Base-by-base conservation (phyloP, 2,113 vertebrate genomes). In the Lycocorax pyrrhopterus region DNA sequence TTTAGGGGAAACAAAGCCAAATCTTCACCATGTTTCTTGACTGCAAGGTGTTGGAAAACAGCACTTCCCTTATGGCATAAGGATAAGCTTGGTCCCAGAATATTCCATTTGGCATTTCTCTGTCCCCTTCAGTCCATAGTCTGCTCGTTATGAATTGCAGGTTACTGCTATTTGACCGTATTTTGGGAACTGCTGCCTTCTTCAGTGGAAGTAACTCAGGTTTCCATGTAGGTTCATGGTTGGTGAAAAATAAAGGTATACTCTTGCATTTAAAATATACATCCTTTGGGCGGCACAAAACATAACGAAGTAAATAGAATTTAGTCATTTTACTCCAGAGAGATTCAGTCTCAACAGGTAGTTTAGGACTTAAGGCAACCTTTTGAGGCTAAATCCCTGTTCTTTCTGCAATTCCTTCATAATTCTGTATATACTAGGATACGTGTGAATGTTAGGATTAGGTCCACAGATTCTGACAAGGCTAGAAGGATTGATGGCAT, bases 61-160 rank as follows among this genome's bases (percentile, higher is more conserved):
- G 4, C 22, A 35, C 3, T 64, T 67, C 26, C 44, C 12, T 75
- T 43, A 26, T 12, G 27, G 8, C 9, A 2, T 56, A 23, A 29
- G 7, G 3, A 18, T 35, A 75, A 67, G 7, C 20, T 49, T 51
- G 12, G 14, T 56, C 13, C 30, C 67, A 59, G 39, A 56, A 47
- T 52, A 67, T 56, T 81, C 62, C 13, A 30, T n/a, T 10, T 20
- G 39, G 16, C 6, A 44, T n/a, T 77, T 76, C 29, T 32, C 35
- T 35, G n/a, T 72, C 49, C 52, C 8, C 32, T 75, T 16, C 16
- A 67, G 39, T 12, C 4, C 4, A 8, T 51, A 33, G 14, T 52
- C 47, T 66, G 35, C 19, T 59, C 0, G 0, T 23, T 51, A 79
- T 11, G 21, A 86, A 44, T 1, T 75, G 20, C 49, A 89, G 29